A percentile compares a stretch with the other conserved stretches of the same genome.
Conservation (phyloP, 2,797 vertebrate species). For the Triplophysa yarkandensis region DNA sequence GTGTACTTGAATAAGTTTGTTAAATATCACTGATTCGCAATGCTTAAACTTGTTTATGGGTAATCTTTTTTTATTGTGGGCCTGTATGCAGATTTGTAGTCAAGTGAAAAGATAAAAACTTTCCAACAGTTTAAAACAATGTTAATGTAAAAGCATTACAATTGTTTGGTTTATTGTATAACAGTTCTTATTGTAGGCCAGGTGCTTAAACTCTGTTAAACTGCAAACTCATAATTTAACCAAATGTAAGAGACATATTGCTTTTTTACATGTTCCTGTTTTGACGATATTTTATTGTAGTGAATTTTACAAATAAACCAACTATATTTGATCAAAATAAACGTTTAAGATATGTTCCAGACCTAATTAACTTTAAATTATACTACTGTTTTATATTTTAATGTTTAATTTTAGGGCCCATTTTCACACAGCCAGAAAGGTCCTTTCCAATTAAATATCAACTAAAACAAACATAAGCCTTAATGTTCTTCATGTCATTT, state of each 20-base stretch:
- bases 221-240: background rate
- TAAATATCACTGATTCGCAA: background rate
- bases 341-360: background rate
- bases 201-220: background rate
- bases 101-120: background rate
- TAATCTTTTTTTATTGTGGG: constrained; percentile 18
- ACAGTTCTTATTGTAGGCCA: background rate
- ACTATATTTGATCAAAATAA: background rate
- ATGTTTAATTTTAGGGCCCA: background rate
- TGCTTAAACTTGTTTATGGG: background rate
- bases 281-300: background rate
- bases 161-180: background rate
- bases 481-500: background rate
- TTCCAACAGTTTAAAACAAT: background rate
- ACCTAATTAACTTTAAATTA: background rate
- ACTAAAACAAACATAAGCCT: background rate
- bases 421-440: background rate
- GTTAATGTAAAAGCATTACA: constrained; percentile 8
- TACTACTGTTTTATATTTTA: background rate
- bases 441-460: too few relatives aligned
- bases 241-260: background rate
- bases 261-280: background rate
- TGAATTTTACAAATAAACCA: background rate
- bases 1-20: background rate
- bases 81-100: constrained; percentile 11